Conservation (phyloP, 2,888 invertebrate species). For the Drepanosiphum platanoidis region DNA sequence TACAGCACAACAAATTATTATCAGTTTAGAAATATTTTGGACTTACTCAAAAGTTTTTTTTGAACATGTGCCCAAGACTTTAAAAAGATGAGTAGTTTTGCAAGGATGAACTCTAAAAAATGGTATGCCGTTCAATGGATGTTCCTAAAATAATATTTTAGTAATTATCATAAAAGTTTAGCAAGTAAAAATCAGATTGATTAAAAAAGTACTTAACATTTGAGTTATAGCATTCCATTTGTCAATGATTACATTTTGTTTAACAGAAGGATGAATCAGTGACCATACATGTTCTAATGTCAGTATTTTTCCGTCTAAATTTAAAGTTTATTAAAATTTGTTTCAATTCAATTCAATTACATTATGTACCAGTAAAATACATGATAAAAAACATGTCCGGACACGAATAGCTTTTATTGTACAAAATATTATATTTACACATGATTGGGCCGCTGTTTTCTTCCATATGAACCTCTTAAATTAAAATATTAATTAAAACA, state of each 20-base stretch:
- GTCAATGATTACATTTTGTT: constrained; percentile 73
- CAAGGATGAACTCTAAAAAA: constrained; percentile 65
- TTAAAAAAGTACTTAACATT: constrained; percentile 6
- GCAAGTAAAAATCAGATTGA: not conserved
- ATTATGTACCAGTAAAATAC: constrained; percentile 67
- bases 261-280: constrained; percentile 35
- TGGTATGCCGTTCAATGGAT: constrained; percentile 64
- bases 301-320: constrained; percentile 63
- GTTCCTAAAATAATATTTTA: constrained; percentile 62
- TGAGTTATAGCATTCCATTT: constrained; percentile 67
- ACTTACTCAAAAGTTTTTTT: constrained; percentile 13
- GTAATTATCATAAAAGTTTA: not conserved
- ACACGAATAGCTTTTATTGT: constrained; percentile 65
- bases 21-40: not conserved
- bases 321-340: not conserved
- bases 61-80: constrained; percentile 30
- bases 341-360: not conserved
- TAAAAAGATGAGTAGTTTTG: constrained; percentile 64
- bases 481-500: not conserved
- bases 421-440: constrained; percentile 67
- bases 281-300: constrained; percentile 63
- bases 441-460: not conserved
- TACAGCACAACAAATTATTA: too few relatives aligned
- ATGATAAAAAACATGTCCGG: constrained; percentile 71
- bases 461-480: constrained; percentile 6